Evolutionary conservation across 37 sponge, comb jelly and placozoan genomes (phyloP).

Genomic region (Mnemiopsis leidyi): DNA sequence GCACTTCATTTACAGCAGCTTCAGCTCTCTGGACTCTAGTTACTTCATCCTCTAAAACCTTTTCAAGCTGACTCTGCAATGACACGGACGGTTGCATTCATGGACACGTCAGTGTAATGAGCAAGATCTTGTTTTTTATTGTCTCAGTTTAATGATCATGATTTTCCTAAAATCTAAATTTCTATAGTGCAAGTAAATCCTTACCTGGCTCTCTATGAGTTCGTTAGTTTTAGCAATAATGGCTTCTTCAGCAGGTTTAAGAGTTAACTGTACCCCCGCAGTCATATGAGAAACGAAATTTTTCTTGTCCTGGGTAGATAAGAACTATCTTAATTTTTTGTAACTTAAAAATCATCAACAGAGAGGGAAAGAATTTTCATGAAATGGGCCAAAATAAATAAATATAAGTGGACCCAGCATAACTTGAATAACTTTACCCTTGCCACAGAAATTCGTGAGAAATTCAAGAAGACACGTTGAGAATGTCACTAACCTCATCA

Average conservation of each 20-base stretch:
- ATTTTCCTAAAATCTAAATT: too few relatives aligned
- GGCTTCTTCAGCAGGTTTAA: background rate
- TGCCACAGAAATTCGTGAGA: too few relatives aligned
- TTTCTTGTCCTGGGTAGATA: background rate
- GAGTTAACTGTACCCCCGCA: background rate
- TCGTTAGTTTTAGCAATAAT: background rate
- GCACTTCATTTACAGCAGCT: background rate
- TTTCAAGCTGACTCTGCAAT: conserved; percentile 1
- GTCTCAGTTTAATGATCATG: too few relatives aligned
- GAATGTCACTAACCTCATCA: background rate
- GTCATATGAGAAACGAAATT: background rate
- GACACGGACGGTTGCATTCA: background rate
- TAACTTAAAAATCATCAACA: too few relatives aligned
- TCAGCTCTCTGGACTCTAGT: background rate
- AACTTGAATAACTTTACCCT: too few relatives aligned
- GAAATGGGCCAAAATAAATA: too few relatives aligned
- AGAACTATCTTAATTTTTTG: too few relatives aligned
- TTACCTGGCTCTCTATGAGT: background rate
- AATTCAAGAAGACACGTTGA: too few relatives aligned
- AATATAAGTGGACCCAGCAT: too few relatives aligned
- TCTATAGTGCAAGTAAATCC: background rate
- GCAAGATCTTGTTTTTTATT: background rate
- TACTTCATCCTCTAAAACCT: background rate
- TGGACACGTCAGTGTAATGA: background rate
- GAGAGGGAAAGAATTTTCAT: too few relatives aligned